phyloP scores from a whole-genome alignment of 1,140 invertebrate species.

The Cyrtorhinus lividipennis region DNA sequence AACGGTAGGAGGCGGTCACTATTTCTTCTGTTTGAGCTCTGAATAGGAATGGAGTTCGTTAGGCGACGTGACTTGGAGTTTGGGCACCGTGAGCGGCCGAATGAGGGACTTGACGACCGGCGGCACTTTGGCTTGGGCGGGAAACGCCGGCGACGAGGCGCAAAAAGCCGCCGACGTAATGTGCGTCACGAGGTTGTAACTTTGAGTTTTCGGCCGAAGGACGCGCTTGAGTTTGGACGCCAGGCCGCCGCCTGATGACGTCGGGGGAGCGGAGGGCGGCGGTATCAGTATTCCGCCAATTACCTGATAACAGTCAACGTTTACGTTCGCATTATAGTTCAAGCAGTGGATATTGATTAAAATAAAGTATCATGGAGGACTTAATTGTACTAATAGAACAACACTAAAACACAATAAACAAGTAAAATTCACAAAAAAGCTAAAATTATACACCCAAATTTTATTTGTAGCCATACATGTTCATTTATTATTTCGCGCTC shows the following conservation, averaged over 20 bases:
- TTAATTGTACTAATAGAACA: not conserved
- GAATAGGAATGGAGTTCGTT: conserved; percentile 12
- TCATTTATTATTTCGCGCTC: no score
- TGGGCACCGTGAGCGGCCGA: conserved; percentile 42
- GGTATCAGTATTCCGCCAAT: conserved; percentile 10
- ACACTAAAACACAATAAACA: no score
- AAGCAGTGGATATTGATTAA: no score
- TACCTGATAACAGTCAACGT: not conserved
- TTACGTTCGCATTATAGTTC: no score
- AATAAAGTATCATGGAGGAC: not conserved
- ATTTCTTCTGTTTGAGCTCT: conserved; percentile 15
- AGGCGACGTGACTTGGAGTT: conserved; percentile 33
- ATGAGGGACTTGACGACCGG: conserved; percentile 40
- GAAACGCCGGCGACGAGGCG: conserved; percentile 43
- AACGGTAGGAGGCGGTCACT: no score
- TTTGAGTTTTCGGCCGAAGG: conserved; percentile 15
- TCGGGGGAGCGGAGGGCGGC: conserved; percentile 16
- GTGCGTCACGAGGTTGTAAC: conserved; percentile 38
- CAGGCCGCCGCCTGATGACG: not conserved
- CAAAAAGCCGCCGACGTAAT: conserved; percentile 45
- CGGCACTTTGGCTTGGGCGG: conserved; percentile 31
- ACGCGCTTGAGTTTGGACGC: conserved; percentile 10
- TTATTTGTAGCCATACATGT: no score
- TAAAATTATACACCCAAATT: no score
- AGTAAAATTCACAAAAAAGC: no score